Percentiles rank a stretch among this genome's conserved stretches.
Evolutionary conservation across 1,140 invertebrate species (phyloP).

Genomic region (Drosophila sp.): DNA sequence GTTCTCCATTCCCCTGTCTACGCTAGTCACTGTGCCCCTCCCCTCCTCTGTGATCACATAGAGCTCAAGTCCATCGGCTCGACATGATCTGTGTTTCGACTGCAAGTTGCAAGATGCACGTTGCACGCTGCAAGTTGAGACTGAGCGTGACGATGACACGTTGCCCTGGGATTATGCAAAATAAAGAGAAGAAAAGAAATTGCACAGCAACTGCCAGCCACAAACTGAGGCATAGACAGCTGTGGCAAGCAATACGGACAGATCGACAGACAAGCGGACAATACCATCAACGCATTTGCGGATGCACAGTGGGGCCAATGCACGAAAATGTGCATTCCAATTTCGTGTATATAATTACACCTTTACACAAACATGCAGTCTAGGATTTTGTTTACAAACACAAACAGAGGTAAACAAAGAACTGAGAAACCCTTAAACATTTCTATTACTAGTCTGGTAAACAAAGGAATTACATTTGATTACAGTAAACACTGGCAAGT

Average conservation of each 20-base stretch:
- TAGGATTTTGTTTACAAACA: conserved; percentile 37
- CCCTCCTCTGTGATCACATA: not conserved
- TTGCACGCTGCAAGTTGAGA: too few relatives aligned
- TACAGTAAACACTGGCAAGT: conserved; percentile 23
- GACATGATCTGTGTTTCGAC: conserved; percentile 17
- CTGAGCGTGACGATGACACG: conserved; percentile 74
- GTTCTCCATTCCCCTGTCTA: not conserved
- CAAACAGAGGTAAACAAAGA: conserved; percentile 1
- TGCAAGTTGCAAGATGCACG: conserved; percentile 21
- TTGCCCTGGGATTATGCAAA: conserved; percentile 72
- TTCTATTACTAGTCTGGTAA: conserved; percentile 32
- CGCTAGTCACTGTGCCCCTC: too few relatives aligned
- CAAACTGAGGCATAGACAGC: conserved; percentile 6
- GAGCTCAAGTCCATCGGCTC: conserved; percentile 5
- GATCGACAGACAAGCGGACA: conserved; percentile 10
- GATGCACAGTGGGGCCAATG: conserved; percentile 40
- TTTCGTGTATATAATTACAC: not conserved
- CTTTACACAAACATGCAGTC: not conserved
- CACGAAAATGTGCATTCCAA: not conserved
- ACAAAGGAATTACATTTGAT: conserved; percentile 33
- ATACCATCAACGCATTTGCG: conserved; percentile 31
- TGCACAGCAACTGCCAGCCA: conserved; percentile 57
- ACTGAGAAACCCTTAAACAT: conserved; percentile 12
- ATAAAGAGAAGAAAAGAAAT: conserved; percentile 68
- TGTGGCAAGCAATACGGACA: not conserved